These are phyloP conservation scores for Mola mola DNA, from an alignment of 2,113 vertebrate species.

Conservation along the genomic window DNA sequence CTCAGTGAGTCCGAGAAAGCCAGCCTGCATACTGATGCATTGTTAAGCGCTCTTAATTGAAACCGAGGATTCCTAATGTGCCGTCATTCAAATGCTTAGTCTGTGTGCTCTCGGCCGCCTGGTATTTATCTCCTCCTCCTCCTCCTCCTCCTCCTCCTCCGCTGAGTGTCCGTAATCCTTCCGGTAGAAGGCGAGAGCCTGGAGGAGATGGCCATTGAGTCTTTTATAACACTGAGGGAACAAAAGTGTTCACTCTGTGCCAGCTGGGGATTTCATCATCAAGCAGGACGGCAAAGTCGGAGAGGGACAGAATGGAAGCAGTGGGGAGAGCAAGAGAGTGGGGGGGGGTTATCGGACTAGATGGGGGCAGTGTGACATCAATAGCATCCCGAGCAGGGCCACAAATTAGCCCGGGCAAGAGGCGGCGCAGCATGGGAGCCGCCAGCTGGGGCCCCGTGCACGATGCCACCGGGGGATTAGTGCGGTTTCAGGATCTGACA, in stretches of 20 bases:
- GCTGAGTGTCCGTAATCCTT: slow-evolving; percentile 48
- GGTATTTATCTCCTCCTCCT: slow-evolving; percentile 59
- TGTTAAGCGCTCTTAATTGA: slow-evolving; percentile 72
- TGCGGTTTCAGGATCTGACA: slow-evolving; percentile 69
- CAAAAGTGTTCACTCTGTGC: slow-evolving; percentile 57
- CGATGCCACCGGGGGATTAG: slow-evolving; percentile 75
- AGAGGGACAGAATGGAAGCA: slow-evolving; percentile 13
- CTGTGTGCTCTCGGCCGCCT: slow-evolving; percentile 57
- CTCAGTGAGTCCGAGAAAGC: slow-evolving; percentile 52
- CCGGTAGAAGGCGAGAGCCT: slow-evolving; percentile 36
- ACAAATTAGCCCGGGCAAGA: slow-evolving; percentile 71
- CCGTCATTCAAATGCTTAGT: slow-evolving; percentile 63
- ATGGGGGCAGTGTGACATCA: slow-evolving; percentile 61
- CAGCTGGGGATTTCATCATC: slow-evolving; percentile 62
- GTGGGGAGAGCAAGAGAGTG: slow-evolving; percentile 32
- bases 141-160: slow-evolving; percentile 43
- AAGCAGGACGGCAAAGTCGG: slow-evolving; percentile 13
- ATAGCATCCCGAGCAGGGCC: slow-evolving; percentile 72
- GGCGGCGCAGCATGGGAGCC: slow-evolving; percentile 61
- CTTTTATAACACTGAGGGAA: slow-evolving; percentile 54
- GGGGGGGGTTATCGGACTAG: slow-evolving; percentile 53
- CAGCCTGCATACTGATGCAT: slow-evolving; percentile 66
- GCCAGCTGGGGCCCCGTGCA: slow-evolving; percentile 63
- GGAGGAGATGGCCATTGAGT: slow-evolving; percentile 48
- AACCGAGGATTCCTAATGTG: slow-evolving; percentile 71